Base-by-base conservation (phyloP, 2,797 vertebrate genomes). In the Hapalemur alaotrensis region DNA sequence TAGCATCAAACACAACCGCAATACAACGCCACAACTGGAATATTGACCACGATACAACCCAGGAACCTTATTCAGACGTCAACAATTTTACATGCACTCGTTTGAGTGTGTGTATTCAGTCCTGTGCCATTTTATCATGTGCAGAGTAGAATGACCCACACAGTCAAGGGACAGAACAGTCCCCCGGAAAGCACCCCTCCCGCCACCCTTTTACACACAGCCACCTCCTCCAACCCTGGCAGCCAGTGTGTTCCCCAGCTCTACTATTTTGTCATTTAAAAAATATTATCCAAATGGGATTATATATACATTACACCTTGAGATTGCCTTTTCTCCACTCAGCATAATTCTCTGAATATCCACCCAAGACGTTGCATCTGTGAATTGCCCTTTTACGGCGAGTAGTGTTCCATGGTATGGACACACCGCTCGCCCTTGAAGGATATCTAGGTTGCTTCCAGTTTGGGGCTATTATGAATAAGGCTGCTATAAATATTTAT, bases 1-100 rank as follows among this genome's bases (percentile, higher is more conserved):
- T 50, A 10, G 5, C 12, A 3, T 41, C 72, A 35, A 30, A 28
- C 10, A 9, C 18, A 23, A 8, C 12, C 0, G 4, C 2, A 15
- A 5, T 4, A 20, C 28, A 75, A 4, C 20, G 46, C 13, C 28
- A 17, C 32, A 17, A 20, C 70, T 30, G 4, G 59, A 57, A 4
- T 38, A 1, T 2, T 6, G 46, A n/a, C 30, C 2, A 59, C 23
- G 4, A 32, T 38, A n/a, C 28, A 4, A 10, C 11, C 57, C 43
- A 4, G 23, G 28, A 32, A 17, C 22, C 23, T 1, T 28, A 3
- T 2, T 23, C n/a, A 32, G 69, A 82, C 1, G 5, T 18, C 32
- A 73, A 17, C n/a, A 38, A 28, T 4, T 20, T 32, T 1, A 11
- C 4, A 13, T 0, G 13, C 41, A 41, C 9, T 32, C n/a, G 2